phyloP scores from a whole-genome alignment of 2,797 vertebrate genomes.

The Liasis olivaceus region DNA sequence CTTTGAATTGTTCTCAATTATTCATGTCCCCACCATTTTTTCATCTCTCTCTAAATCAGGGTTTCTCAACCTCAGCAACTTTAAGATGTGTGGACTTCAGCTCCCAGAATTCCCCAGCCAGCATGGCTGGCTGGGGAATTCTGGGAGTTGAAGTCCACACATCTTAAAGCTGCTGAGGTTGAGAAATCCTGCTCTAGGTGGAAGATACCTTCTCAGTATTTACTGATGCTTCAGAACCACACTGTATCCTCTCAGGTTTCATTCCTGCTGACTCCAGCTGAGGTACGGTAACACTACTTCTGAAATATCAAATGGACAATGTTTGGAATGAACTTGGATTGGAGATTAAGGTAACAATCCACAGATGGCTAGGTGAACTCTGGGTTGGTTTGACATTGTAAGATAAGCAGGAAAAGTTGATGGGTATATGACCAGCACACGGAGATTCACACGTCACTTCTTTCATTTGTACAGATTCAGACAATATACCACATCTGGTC shows the following conservation, averaged over 20 bases:
- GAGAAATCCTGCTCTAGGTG: too few relatives aligned
- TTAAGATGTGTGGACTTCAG: too few relatives aligned
- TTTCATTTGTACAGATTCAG: too few relatives aligned
- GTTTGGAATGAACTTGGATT: background rate
- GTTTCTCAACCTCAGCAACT: too few relatives aligned
- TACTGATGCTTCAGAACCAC: background rate
- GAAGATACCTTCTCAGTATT: background rate
- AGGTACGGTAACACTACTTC: background rate
- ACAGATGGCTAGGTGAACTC: background rate
- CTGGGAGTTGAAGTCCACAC: too few relatives aligned
- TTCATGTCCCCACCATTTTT: background rate
- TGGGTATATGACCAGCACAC: background rate
- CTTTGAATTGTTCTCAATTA: background rate
- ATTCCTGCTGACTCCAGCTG: background rate
- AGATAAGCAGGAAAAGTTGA: background rate
- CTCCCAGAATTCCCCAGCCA: too few relatives aligned
- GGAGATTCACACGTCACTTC: background rate
- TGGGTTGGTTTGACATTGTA: background rate
- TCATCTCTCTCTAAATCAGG: background rate
- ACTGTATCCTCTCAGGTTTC: background rate
- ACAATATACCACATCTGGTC: too few relatives aligned
- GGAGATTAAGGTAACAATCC: background rate
- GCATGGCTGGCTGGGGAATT: too few relatives aligned
- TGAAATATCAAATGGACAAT: background rate
- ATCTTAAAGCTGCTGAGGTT: too few relatives aligned